Evolutionary conservation across 2,888 invertebrate species (phyloP).

Genomic region (Agonum fuliginosum): DNA sequence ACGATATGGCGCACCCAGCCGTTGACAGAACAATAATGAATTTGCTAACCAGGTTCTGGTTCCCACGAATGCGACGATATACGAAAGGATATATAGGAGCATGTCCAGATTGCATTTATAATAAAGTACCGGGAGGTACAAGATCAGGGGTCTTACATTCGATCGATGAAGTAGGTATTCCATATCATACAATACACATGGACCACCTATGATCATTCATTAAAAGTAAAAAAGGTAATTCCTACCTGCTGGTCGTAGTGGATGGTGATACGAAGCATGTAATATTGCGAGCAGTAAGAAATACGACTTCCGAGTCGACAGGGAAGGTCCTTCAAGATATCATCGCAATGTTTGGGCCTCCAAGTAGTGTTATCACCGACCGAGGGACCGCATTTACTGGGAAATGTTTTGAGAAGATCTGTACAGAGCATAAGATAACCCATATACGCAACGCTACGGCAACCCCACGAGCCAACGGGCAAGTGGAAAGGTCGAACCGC

Average conservation of each 20-base stretch:
- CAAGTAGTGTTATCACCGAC: constrained; percentile 62
- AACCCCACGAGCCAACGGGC: too few species aligned
- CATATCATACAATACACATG: neutral
- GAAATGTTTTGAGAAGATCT: constrained; percentile 62
- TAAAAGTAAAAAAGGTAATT: neutral
- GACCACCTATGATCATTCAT: neutral
- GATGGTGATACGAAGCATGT: neutral
- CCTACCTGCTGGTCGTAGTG: neutral
- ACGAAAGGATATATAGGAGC: neutral
- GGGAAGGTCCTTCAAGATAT: neutral
- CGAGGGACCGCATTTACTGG: constrained; percentile 65
- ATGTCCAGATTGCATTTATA: neutral
- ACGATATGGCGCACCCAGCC: too few species aligned
- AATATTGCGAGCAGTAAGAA: neutral
- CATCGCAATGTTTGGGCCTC: constrained; percentile 1
- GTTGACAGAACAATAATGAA: too few species aligned
- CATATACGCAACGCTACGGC: constrained; percentile 57
- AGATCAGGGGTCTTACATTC: neutral
- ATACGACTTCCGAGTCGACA: neutral
- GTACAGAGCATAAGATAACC: constrained; percentile 61
- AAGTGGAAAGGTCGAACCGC: too few species aligned
- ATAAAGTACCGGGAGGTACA: neutral
- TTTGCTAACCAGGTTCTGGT: too few species aligned
- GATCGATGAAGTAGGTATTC: neutral
- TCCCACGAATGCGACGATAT: too few species aligned